phyloP scores from a whole-genome alignment of 1,140 invertebrate genomes.

The Drosophila nasuta region DNA sequence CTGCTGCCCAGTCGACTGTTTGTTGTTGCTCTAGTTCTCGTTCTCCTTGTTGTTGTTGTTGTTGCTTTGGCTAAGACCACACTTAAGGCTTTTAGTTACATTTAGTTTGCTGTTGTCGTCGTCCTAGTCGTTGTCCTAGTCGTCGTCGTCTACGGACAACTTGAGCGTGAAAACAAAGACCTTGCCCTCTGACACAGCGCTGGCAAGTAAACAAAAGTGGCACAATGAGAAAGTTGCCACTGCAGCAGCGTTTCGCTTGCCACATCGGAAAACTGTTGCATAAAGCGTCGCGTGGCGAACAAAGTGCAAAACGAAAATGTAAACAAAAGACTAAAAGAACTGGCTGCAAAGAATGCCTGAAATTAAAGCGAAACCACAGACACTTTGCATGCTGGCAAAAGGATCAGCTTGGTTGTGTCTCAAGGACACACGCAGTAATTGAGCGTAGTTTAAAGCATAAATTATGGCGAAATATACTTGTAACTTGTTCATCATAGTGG shows the following conservation, averaged over 20 bases:
- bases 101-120: constrained; percentile 58
- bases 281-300: constrained; percentile 33
- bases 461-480: neutral
- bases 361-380: constrained; percentile 32
- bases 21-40: neutral
- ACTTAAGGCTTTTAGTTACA: constrained; percentile 72
- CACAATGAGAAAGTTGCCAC: constrained; percentile 36
- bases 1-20: constrained; percentile 44
- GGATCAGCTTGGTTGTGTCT: constrained; percentile 31
- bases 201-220: constrained; percentile 21
- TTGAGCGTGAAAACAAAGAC: constrained; percentile 55
- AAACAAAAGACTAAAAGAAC: constrained; percentile 34
- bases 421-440: constrained; percentile 25
- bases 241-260: constrained; percentile 20
- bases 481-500: neutral
- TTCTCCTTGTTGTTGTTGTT: constrained; percentile 23
- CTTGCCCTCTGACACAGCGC: constrained; percentile 36
- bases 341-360: neutral
- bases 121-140: constrained; percentile 27
- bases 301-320: constrained; percentile 49
- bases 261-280: constrained; percentile 50
- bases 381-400: no score
- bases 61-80: constrained; percentile 62
- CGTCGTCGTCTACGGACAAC: constrained; percentile 32
- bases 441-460: constrained; percentile 2